Conservation (phyloP, 2,113 vertebrate genomes). For the Platanista minor region DNA sequence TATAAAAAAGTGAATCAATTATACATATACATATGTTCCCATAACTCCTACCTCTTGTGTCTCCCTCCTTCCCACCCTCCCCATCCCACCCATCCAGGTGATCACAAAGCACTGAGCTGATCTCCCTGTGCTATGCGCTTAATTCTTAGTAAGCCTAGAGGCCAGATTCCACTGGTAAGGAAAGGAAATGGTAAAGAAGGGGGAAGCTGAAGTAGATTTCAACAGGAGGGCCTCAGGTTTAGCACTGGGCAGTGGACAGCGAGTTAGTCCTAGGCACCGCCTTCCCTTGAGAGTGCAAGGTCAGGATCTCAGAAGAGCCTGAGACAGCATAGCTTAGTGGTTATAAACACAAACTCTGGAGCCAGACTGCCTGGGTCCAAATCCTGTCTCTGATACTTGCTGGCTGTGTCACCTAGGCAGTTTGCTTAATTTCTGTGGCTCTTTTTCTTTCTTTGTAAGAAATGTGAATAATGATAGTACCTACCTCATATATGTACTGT, state of each 20-base stretch:
- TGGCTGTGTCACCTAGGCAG: not conserved
- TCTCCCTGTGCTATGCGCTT: too few species aligned
- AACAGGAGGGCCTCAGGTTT: not conserved
- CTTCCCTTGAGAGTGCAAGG: constrained; percentile 47
- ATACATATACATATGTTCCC: too few species aligned
- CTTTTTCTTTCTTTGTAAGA: not conserved
- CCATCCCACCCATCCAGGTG: too few species aligned
- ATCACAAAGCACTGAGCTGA: too few species aligned
- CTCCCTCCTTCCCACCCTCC: too few species aligned
- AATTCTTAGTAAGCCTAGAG: not conserved
- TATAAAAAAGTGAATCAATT: too few species aligned
- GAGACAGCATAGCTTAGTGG: constrained; percentile 7
- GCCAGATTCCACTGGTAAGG: not conserved
- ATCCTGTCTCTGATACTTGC: not conserved
- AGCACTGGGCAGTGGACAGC: not conserved
- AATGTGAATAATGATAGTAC: not conserved
- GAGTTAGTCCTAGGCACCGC: not conserved
- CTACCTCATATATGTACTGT: not conserved
- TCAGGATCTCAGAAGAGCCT: constrained; percentile 45
- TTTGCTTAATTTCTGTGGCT: not conserved
- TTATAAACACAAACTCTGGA: constrained; percentile 42
- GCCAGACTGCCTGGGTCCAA: constrained; percentile 48
- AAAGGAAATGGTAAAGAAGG: not conserved
- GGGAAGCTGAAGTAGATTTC: not conserved
- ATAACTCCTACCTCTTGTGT: too few species aligned